A percentile compares a stretch with the other conserved stretches of the same genome.
Conservation (phyloP, 2,113 vertebrate genomes). For the Campylomormyrus tamandua region DNA sequence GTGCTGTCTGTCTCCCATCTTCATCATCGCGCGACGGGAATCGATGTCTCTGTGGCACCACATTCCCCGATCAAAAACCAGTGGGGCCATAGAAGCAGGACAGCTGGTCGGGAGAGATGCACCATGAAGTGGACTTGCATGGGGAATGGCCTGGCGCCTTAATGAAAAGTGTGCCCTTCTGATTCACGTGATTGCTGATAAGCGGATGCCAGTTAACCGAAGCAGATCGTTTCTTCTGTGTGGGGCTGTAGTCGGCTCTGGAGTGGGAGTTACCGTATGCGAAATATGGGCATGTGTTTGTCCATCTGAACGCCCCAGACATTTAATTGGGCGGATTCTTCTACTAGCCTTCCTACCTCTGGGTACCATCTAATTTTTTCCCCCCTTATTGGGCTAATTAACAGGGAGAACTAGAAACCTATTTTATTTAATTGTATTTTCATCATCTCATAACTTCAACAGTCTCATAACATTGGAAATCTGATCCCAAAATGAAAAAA, state of each 20-base stretch:
- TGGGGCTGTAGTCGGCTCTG: slow-evolving; percentile 25
- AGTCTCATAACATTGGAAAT: neutral
- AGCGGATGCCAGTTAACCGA: slow-evolving; percentile 24
- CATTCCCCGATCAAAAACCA: slow-evolving; percentile 51
- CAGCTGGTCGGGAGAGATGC: slow-evolving; percentile 38
- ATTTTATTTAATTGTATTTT: slow-evolving; percentile 13
- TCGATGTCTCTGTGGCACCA: slow-evolving; percentile 41
- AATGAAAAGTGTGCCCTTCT: neutral
- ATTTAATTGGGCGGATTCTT: neutral
- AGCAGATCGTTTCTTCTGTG: slow-evolving; percentile 40
- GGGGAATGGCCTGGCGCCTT: neutral
- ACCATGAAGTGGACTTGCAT: neutral
- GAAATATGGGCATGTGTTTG: slow-evolving; percentile 1
- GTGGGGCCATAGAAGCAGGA: slow-evolving; percentile 49
- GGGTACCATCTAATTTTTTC: neutral
- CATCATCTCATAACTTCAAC: neutral
- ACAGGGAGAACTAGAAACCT: slow-evolving; percentile 6
- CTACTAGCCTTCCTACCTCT: neutral
- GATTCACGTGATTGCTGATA: slow-evolving; percentile 30
- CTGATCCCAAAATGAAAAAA: neutral
- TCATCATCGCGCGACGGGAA: slow-evolving; percentile 34
- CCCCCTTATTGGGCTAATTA: neutral
- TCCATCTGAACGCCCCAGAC: slow-evolving; percentile 21
- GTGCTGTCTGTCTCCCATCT: slow-evolving; percentile 3
- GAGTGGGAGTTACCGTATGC: slow-evolving; percentile 33